Evolutionary conservation across 2,113 vertebrate species (phyloP).

Genomic region (Loxodonta africana): DNA sequence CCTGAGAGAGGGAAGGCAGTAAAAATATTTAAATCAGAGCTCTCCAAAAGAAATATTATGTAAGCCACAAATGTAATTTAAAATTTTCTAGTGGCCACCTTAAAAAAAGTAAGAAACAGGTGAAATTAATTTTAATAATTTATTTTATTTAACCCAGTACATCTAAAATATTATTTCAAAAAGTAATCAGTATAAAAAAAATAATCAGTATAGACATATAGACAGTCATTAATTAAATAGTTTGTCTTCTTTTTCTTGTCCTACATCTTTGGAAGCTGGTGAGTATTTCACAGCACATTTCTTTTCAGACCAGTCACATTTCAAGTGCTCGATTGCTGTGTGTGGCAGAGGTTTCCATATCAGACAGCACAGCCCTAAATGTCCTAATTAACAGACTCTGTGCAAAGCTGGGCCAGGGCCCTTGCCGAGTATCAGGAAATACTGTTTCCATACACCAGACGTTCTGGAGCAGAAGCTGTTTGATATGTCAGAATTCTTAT

Average conservation of each 20-base stretch:
- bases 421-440: background rate
- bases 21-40: background rate
- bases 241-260: background rate
- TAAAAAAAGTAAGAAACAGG: background rate
- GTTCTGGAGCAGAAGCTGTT: background rate
- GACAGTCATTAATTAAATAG: background rate
- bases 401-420: background rate
- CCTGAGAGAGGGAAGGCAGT: background rate
- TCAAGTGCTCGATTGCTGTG: background rate
- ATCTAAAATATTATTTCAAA: background rate
- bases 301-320: constrained; percentile 47
- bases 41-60: background rate
- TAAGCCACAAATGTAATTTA: background rate
- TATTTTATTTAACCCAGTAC: background rate
- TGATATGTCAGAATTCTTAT: background rate
- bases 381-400: constrained; percentile 52
- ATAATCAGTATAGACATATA: too few species aligned
- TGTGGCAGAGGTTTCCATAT: background rate
- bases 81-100: background rate
- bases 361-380: background rate
- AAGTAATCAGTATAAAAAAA: background rate
- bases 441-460: background rate
- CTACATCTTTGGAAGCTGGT: background rate
- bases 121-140: background rate
- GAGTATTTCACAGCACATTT: background rate